Evolutionary conservation across 2,888 invertebrate species (phyloP), one percentile per base, ranked within the genome.

Genomic region (Pachycephus smyrnensis): DNA sequence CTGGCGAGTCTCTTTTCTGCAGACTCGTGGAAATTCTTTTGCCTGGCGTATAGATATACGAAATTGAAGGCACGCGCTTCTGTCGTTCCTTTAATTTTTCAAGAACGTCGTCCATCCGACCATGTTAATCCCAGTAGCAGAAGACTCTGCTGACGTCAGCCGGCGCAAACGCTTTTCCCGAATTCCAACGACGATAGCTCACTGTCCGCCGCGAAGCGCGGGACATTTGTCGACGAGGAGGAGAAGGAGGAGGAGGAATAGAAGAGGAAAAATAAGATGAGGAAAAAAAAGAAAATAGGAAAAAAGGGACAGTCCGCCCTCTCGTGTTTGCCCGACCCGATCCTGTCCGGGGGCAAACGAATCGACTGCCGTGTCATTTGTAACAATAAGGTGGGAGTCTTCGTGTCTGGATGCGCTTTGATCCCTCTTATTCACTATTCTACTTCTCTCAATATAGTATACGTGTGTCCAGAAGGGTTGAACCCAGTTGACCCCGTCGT

Each of bases 301-400:
- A 37, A 71, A 80, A 77, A 76, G 73, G 68, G 79, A 77, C 75
- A 75, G 77, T 73, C 73, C 78, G 79, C 79, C 81, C 77, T 82
- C 82, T 82, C 85, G 84, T 80, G 86, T 85, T 84, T 82, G 81
- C 79, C 78, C 83, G 82, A 82, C 82, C 83, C 81, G 81, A 83
- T 76, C 83, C 80, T 74, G 31, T 37, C 30, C 40, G 37, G 74
- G 74, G 74, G 40, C 74, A 33, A 36, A 35, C 80, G 82, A 85
- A 85, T 86, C 81, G 84, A 84, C 84, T 82, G 83, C 83, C 83
- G 82, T 83, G 83, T 88, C 87, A 88, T 88, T 88, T 88, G 88
- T 88, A 88, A 86, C 86, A 85, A 86, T 86, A 84, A 87, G 75
- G 77, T 75, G 77, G 32, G 68, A 75, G 75, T 68, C 74, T 73